Base-by-base conservation (phyloP, 1,140 invertebrate genomes). In the Drosophila guanche region DNA sequence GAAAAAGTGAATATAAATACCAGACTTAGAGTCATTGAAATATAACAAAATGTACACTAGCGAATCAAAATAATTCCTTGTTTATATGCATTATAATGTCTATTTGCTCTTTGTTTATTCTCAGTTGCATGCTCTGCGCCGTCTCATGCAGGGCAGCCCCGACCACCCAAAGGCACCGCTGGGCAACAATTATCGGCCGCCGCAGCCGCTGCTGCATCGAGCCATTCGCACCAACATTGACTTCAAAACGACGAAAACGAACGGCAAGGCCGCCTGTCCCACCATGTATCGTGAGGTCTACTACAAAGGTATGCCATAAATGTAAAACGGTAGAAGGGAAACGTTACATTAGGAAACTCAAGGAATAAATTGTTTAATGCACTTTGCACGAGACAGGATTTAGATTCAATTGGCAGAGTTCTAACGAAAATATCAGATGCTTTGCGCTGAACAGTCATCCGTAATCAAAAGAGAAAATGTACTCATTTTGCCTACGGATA, bases 161-260 rank as follows among this genome's bases (percentile, higher is more conserved):
- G 94, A 94, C 75, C 94, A 96, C 91, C 95, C 96, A 10, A 97
- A 97, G 92, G 96, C 97, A 53, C 96, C 97, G 14, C 93, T 99
- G 83, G 97, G 97, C 68, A 98, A 98, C 93, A 99, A 99, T 93
- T 97, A 96, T 91, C 94, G 98, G 90, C 97, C 97, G 25, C 95
- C 96, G 2, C 97, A 98, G 90, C 95, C 95, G 27, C 93, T 98
- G 22, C 95, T 98, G 92, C 96, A 98, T 92, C 94, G 98, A 74
- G 96, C 97, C 12, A 95, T 99, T 50, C 94, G 98, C 90, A 99
- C 98, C 53, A 99, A 99, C 92, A 99, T 99, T 91, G 97, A 99
- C 92, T 98, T 99, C 92, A 95, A 89, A 94, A 94, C 93, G 94
- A 95, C 93, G 94, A 96, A 94, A 93, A 92, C 91, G 91, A 91